Evolutionary conservation across 2,113 vertebrate species (phyloP).

Genomic region (Zosterops hypoxanthus): DNA sequence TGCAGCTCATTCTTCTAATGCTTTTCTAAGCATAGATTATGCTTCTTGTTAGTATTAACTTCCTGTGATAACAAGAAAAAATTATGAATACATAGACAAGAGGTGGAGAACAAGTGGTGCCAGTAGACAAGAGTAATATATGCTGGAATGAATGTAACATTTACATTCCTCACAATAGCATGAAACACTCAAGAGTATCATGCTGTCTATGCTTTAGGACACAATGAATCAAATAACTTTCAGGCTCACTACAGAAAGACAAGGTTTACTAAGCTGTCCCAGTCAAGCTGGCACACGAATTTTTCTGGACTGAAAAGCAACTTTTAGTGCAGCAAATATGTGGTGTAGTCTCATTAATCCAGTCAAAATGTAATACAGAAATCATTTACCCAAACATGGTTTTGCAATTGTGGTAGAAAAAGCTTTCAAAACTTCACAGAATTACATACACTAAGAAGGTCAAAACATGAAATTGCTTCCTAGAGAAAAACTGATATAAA

Average conservation of each 20-base stretch:
- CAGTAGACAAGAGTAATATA: background rate
- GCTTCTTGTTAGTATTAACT: background rate
- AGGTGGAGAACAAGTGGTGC: background rate
- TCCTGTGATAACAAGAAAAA: background rate
- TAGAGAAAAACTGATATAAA: background rate
- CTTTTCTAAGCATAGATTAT: background rate
- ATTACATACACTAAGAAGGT: background rate
- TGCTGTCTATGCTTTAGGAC: background rate
- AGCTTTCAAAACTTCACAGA: background rate
- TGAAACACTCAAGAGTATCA: background rate
- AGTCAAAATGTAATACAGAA: background rate
- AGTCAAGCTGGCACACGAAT: background rate
- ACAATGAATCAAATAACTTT: background rate
- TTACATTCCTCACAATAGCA: background rate
- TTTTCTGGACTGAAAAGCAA: background rate
- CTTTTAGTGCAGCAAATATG: background rate
- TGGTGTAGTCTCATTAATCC: background rate
- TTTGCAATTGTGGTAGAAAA: background rate
- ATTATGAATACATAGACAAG: background rate
- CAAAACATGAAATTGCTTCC: background rate
- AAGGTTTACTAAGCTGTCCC: background rate
- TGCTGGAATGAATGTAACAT: background rate
- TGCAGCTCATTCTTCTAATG: background rate
- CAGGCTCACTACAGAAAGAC: background rate
- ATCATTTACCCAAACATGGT: background rate